Evolutionary conservation across 1,140 invertebrate genomes (phyloP).

Genomic region (Drosophila leontia): DNA sequence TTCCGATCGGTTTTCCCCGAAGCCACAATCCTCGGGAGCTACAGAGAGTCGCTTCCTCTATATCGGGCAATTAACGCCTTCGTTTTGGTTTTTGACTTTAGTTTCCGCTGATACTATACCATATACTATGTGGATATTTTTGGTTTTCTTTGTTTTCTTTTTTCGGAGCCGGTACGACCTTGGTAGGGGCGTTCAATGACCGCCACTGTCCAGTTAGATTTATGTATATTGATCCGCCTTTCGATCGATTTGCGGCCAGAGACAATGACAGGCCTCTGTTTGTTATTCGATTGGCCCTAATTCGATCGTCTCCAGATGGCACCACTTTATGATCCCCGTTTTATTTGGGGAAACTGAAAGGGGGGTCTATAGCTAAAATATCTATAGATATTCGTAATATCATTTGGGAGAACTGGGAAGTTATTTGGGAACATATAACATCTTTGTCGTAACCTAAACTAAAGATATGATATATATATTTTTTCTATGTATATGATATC

Average conservation of each 20-base stretch:
- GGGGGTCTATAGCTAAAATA: constrained; percentile 5
- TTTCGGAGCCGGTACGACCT: constrained; percentile 33
- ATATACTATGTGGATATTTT: constrained; percentile 23
- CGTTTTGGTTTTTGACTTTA: constrained; percentile 4
- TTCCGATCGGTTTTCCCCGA: constrained; percentile 35
- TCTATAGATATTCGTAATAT: background rate
- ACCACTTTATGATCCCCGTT: constrained; percentile 32
- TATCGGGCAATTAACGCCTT: constrained; percentile 48
- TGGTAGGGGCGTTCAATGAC: constrained; percentile 64
- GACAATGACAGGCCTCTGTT: constrained; percentile 42
- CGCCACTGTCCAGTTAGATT: constrained; percentile 61
- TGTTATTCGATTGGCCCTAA: constrained; percentile 42
- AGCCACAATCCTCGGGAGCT: constrained; percentile 12
- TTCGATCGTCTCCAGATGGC: constrained; percentile 33
- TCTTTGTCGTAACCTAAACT: background rate
- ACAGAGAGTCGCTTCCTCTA: constrained; percentile 25
- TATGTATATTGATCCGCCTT: constrained; percentile 44
- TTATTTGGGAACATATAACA: background rate
- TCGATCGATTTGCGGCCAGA: constrained; percentile 21
- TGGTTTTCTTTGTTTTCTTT: constrained; percentile 14
- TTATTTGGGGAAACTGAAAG: background rate
- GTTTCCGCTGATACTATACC: background rate
- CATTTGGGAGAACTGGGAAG: background rate
- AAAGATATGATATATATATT: background rate
- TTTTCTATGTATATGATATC: background rate